Conservation (phyloP, 2,888 invertebrate genomes). For the Macrosiphum euphorbiae region DNA sequence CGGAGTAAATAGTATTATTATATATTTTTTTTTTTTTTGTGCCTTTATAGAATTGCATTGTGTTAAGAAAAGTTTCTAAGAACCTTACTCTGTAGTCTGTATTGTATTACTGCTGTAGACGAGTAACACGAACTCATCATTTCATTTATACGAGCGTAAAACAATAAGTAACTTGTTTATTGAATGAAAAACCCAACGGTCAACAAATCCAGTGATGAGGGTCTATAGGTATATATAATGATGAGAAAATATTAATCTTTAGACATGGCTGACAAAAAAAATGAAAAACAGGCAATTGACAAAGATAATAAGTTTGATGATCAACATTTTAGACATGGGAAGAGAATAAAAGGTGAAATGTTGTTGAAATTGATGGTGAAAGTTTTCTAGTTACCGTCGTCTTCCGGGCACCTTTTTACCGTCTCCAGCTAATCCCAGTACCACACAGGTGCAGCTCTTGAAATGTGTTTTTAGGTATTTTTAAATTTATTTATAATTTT, state of each 20-base stretch:
- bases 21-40: neutral
- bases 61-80: neutral
- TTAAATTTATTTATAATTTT: neutral
- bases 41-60: neutral
- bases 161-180: neutral
- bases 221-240: neutral
- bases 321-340: neutral
- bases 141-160: neutral
- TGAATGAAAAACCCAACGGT: neutral
- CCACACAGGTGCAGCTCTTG: neutral
- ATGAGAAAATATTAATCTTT: constrained; percentile 29
- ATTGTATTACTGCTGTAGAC: neutral
- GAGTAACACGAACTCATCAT: neutral
- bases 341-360: constrained; percentile 41
- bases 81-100: neutral
- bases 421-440: neutral
- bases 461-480: constrained; percentile 26
- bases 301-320: constrained; percentile 52
- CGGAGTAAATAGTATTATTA: neutral
- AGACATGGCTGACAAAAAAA: neutral
- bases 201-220: neutral
- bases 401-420: neutral
- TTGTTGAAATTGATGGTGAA: constrained; percentile 58
- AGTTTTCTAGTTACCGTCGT: constrained; percentile 54
- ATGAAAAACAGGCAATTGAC: constrained; percentile 13